Evolutionary conservation across 2,113 vertebrate genomes (phyloP), one percentile per base, ranked within the genome.

Genomic region (Tapirus terrestris): DNA sequence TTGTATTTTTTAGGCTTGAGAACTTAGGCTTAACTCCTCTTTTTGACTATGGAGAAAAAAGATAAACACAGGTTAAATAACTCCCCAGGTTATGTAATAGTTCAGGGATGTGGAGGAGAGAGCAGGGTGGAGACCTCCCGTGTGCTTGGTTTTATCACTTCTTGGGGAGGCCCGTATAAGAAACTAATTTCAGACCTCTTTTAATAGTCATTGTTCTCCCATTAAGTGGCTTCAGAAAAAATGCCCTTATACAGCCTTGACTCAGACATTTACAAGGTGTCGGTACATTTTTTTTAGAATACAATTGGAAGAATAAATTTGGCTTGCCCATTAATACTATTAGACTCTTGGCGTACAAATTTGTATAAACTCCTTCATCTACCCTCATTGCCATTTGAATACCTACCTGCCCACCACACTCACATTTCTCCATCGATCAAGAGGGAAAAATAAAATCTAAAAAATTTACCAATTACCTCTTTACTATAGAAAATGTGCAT

Each of bases 241-340:
- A 48, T 94, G 51, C 36, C 51, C 83, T 84, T 82, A 96, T 96
- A 72, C 45, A 98, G 98, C 84, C 93, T 96, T 18, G 27, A 70
- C 97, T 98, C 96, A 93, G 97, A 68, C 72, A 96, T 98, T 98
- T 98, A 95, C 88, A 82, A 93, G 96, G 82, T 95, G 75, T 80
- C 73, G 72, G 89, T 91, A 81, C 53, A 48, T 53, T 94, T 27
- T 84, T 91, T 79, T 39, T 75, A 97, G 93, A 90, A 76, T 85
- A 97, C 79, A 91, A 97, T 98, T 98, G 91, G 75, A 95, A 96
- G 60, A 91, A 96, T 70, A 84, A 97, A 95, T 92, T 85, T 96
- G 84, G 33, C 56, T 96, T 25, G 72, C 25, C 17, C 93, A 68
- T 96, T 98, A 93, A 85, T 63, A 88, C 56, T 93, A 85, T 83